Evolutionary conservation across 2,113 vertebrate species (phyloP).

Genomic region (Sus scrofa): DNA sequence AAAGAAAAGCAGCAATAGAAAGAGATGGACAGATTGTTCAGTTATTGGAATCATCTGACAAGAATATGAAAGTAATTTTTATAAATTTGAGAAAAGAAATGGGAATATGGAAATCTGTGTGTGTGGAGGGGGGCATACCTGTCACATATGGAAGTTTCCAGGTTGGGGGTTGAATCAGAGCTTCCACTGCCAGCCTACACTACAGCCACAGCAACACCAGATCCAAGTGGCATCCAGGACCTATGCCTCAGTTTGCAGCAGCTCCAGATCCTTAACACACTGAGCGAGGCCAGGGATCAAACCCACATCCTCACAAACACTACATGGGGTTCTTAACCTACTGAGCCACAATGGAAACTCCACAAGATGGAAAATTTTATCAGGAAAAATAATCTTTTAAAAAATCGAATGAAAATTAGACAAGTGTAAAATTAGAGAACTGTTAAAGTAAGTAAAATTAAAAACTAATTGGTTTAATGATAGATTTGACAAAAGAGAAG

Average conservation of each 20-base stretch:
- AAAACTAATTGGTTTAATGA: neutral
- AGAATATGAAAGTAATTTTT: neutral
- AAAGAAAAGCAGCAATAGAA: neutral
- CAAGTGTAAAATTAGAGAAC: neutral
- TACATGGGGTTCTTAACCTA: too few relatives aligned
- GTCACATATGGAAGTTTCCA: too few relatives aligned
- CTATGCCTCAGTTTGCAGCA: too few relatives aligned
- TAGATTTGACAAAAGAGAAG: neutral
- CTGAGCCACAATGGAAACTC: too few relatives aligned
- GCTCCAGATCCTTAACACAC: too few relatives aligned
- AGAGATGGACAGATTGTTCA: neutral
- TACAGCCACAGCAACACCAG: too few relatives aligned
- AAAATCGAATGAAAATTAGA: neutral
- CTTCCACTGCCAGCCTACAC: too few relatives aligned
- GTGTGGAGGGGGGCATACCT: too few relatives aligned
- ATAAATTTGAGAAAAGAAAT: neutral
- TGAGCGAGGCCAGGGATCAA: too few relatives aligned
- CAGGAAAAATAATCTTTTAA: neutral
- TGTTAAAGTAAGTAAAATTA: neutral
- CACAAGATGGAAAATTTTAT: neutral
- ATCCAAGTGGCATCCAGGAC: too few relatives aligned
- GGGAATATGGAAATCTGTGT: neutral
- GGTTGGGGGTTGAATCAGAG: too few relatives aligned
- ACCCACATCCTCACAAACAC: too few relatives aligned
- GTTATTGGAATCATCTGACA: neutral